These are phyloP conservation scores for Euura lappo DNA, from an alignment of 1,140 invertebrate species.

Conservation along the genomic window DNA sequence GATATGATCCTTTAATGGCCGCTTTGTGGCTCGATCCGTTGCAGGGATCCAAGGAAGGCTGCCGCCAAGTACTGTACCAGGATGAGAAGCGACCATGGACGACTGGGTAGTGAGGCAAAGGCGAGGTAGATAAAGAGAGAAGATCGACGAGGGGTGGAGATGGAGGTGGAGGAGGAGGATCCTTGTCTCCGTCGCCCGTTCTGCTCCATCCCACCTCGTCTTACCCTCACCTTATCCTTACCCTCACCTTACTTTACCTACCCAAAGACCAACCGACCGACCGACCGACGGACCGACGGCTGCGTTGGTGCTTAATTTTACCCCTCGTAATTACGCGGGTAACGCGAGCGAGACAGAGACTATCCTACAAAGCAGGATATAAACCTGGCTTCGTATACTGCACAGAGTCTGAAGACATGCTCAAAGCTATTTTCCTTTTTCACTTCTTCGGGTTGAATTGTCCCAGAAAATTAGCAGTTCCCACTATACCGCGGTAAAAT, in stretches of 20 bases:
- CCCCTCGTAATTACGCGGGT: constrained; percentile 56
- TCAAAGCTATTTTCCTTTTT: neutral
- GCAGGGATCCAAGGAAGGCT: constrained; percentile 49
- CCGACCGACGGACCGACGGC: constrained; percentile 52
- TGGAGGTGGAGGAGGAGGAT: constrained; percentile 39
- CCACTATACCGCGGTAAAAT: too few relatives aligned
- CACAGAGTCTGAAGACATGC: neutral
- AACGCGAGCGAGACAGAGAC: constrained; percentile 41
- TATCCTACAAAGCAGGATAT: constrained; percentile 37
- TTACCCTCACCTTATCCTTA: constrained; percentile 36
- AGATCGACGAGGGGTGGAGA: neutral
- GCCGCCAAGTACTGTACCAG: neutral
- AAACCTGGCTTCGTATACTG: neutral
- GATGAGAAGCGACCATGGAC: neutral
- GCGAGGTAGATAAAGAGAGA: neutral
- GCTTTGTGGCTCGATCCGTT: constrained; percentile 61
- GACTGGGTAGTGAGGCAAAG: neutral
- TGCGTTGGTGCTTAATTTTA: constrained; percentile 59
- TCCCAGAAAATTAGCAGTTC: too few relatives aligned
- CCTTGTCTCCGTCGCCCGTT: constrained; percentile 45
- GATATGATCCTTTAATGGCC: constrained; percentile 62
- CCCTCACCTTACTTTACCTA: constrained; percentile 28
- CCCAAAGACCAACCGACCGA: constrained; percentile 43
- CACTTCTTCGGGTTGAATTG: too few relatives aligned
- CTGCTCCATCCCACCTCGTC: constrained; percentile 13